Evolutionary conservation across 2,888 invertebrate genomes (phyloP).

Genomic region (Thecophora atra): DNA sequence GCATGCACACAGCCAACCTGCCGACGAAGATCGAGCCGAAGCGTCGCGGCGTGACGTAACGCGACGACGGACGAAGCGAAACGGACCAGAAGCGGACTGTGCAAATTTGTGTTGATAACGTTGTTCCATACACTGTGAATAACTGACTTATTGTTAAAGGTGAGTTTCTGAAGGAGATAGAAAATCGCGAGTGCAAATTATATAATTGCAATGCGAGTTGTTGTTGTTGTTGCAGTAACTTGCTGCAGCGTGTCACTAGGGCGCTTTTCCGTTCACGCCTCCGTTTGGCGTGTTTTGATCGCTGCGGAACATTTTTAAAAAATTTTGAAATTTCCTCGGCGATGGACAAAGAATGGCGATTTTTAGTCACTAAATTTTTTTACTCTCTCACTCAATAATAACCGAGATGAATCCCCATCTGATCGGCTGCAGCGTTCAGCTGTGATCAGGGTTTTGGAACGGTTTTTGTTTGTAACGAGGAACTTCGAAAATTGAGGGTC

Average conservation of each 20-base stretch:
- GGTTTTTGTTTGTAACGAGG: background rate
- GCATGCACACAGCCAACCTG: background rate
- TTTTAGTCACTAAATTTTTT: no score
- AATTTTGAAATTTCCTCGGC: background rate
- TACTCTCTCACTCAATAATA: no score
- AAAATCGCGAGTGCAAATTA: background rate
- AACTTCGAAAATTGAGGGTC: background rate
- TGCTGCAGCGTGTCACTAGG: background rate
- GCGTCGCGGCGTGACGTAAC: background rate
- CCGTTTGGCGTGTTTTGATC: slow-evolving; percentile 19
- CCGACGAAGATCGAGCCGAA: background rate
- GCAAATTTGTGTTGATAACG: background rate
- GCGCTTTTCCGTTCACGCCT: no score
- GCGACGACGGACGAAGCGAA: no score
- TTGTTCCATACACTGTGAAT: background rate
- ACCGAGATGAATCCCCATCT: background rate
- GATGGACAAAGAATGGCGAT: no score
- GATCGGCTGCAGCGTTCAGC: slow-evolving; percentile 3
- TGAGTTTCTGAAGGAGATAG: background rate
- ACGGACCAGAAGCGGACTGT: background rate
- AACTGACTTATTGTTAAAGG: background rate
- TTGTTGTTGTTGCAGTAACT: background rate
- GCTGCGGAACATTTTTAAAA: slow-evolving; percentile 1
- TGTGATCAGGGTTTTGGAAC: background rate
- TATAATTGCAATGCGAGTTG: background rate